Conservation (phyloP, 2,113 vertebrate genomes). For the Gavia stellata region DNA sequence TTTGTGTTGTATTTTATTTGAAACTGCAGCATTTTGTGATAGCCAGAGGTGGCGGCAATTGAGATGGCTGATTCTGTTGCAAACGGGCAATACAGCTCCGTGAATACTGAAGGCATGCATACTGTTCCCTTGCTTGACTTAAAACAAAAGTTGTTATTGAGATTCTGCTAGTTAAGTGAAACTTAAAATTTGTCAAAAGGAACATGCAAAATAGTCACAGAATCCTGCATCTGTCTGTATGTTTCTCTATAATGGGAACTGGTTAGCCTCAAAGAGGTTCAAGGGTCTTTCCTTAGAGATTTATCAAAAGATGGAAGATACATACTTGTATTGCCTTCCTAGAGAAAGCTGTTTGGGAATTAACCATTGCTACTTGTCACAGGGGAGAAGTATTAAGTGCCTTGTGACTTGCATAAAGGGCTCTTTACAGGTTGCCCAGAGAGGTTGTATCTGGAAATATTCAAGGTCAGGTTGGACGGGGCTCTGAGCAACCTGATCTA, state of each 20-base stretch:
- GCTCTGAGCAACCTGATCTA: not conserved
- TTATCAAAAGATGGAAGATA: not conserved
- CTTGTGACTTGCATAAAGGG: not conserved
- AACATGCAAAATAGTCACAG: not conserved
- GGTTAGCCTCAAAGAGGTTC: not conserved
- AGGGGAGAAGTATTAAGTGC: not conserved
- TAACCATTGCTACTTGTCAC: not conserved
- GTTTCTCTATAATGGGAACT: not conserved
- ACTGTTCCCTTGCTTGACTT: not conserved
- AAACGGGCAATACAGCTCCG: not conserved
- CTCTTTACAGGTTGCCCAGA: not conserved
- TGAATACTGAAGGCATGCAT: not conserved
- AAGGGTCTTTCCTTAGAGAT: not conserved
- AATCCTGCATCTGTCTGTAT: not conserved
- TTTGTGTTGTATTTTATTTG: not conserved
- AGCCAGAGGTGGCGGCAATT: not conserved
- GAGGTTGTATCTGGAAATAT: not conserved
- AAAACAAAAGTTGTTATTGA: not conserved
- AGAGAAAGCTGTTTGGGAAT: not conserved
- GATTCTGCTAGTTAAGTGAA: not conserved
- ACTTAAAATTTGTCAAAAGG: not conserved
- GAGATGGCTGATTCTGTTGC: not conserved
- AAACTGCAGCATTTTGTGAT: not conserved
- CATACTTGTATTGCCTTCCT: not conserved
- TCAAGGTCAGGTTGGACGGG: not conserved